Evolutionary conservation across 1,140 invertebrate species (phyloP).

Genomic region (Drosophila repleta): DNA sequence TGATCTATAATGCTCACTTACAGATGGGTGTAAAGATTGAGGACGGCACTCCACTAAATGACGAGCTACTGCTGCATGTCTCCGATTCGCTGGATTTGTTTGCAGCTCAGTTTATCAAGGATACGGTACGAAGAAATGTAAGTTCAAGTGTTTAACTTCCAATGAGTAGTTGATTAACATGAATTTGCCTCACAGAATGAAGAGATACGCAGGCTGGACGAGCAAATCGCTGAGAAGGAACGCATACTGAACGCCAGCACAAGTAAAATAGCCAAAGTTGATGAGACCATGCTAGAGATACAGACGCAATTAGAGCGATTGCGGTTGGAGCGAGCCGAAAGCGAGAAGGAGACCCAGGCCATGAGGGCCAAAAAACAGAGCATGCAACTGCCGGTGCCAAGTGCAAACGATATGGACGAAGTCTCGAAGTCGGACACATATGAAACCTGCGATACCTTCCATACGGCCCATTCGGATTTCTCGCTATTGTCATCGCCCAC

Average conservation of each 20-base stretch:
- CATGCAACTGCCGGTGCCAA: conserved; percentile 66
- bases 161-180: neutral
- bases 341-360: conserved; percentile 78
- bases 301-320: conserved; percentile 87
- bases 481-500: conserved; percentile 76
- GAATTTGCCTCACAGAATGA: conserved; percentile 60
- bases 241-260: conserved; percentile 77
- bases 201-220: conserved; percentile 76
- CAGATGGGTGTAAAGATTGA: conserved; percentile 80
- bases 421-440: conserved; percentile 84
- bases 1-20: neutral
- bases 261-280: conserved; percentile 84
- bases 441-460: conserved; percentile 89
- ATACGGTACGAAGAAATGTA: conserved; percentile 81
- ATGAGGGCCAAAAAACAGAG: conserved; percentile 83
- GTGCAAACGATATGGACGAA: conserved; percentile 67
- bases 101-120: conserved; percentile 77
- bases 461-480: conserved; percentile 87
- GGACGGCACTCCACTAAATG: conserved; percentile 70
- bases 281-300: conserved; percentile 87
- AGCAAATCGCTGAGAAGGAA: conserved; percentile 79
- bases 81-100: conserved; percentile 74
- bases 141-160: neutral
- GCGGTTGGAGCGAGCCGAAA: conserved; percentile 84
- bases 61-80: conserved; percentile 74